A percentile compares a stretch with the other conserved stretches of the same genome.
phyloP scores from a whole-genome alignment of 2,113 vertebrate genomes.

The Leptosomus discolor region DNA sequence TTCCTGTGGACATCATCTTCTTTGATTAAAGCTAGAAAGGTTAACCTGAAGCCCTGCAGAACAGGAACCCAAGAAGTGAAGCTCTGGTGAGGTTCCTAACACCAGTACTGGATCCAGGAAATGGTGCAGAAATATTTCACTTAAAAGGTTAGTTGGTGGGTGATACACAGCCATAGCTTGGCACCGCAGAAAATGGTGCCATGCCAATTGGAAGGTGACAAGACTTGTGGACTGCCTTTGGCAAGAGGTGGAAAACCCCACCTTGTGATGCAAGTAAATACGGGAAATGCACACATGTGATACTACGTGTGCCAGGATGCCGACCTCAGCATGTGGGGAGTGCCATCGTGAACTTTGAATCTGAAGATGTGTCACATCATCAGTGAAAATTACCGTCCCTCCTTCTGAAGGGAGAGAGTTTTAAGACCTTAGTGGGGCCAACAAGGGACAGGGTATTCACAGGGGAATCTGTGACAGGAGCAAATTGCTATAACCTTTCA shows the following conservation, averaged over 20 bases:
- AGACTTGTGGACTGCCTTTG: not conserved
- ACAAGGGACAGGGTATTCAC: not conserved
- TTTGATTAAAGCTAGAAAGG: conserved; percentile 11
- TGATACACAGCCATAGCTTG: not conserved
- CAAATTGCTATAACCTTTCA: not conserved
- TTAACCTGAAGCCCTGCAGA: conserved; percentile 13
- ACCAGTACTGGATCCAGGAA: not conserved
- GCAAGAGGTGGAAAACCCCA: not conserved
- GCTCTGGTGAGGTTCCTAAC: not conserved
- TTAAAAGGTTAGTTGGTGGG: not conserved
- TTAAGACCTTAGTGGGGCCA: not conserved
- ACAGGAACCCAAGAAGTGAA: not conserved
- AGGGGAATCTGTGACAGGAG: not conserved
- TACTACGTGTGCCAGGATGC: not conserved
- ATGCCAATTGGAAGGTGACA: fast-evolving
- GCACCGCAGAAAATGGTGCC: not conserved
- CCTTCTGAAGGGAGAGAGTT: not conserved
- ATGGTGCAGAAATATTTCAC: not conserved
- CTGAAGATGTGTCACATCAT: fast-evolving
- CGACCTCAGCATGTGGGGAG: not conserved
- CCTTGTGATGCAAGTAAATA: not conserved
- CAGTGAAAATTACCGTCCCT: not conserved
- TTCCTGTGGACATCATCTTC: conserved; percentile 8
- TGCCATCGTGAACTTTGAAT: not conserved
- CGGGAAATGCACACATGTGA: not conserved